Base-by-base conservation (phyloP, 2,797 vertebrate species). In the Sebastes hubbsi region DNA sequence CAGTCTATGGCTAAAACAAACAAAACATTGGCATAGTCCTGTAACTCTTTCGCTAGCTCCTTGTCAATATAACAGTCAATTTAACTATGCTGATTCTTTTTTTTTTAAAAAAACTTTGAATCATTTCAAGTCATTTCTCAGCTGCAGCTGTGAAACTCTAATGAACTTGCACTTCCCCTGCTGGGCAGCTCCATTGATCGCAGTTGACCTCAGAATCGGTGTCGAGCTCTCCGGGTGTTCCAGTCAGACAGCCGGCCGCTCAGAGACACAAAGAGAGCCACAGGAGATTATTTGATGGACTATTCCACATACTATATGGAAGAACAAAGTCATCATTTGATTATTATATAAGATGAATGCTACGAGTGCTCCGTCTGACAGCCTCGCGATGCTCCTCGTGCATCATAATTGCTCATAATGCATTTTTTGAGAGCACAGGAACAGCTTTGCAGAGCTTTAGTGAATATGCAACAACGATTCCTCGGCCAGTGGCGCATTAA, bases 181-280 rank as follows among this genome's bases (percentile, higher is more conserved):
- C 85, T 87, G 90, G 69, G 75, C 62, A 18, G 46, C 77, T 60
- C 22, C 77, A 90, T 90, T 64, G 92, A 94, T 92, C 68, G 42
- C 73, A 65, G 61, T 78, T 68, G 75, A 81, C 78, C 72, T 83
- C 75, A 66, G 73, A 77, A 27, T 56, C 58, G 20, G 56, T 11
- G 63, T 62, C 55, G 71, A 75, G 27, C 72, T 74, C 58, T 8
- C 54, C 2, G 12, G 58, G 62, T 42, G 65, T 42, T 72, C 73
- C 32, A 75, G 80, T 72, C 77, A 63, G 62, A 75, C 83, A 60
- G 77, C 6, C 42, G 56, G 63, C 46, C 12, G 18, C 69, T 78
- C 65, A 42, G 61, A 82, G 71, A 69, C 70, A 56, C 38, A 71
- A 62, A 67, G 42, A 62, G 55, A 79, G 82, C 25, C 59, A 12